Conservation (phyloP, 2,797 vertebrate species). For the Remorina albescens region DNA sequence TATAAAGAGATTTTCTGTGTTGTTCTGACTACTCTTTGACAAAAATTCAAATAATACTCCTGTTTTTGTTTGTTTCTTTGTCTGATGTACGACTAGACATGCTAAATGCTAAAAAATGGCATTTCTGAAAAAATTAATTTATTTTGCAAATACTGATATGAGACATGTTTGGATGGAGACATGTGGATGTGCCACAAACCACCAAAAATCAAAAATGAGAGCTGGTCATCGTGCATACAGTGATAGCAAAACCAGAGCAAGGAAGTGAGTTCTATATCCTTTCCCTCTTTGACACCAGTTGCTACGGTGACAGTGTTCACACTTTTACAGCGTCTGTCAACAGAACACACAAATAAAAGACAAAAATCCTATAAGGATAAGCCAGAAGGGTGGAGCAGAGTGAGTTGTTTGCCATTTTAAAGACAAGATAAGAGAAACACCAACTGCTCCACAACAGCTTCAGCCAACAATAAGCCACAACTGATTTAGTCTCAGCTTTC, state of each 20-base stretch:
- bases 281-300: slow-evolving; percentile 55
- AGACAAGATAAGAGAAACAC: slow-evolving; percentile 64
- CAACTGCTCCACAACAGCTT: slow-evolving; percentile 66
- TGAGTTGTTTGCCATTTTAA: slow-evolving; percentile 69
- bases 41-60: too few species aligned
- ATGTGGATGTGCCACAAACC: too few species aligned
- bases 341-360: slow-evolving; percentile 46
- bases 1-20: too few species aligned
- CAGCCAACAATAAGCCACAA: slow-evolving; percentile 74
- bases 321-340: slow-evolving; percentile 69
- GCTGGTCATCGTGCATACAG: slow-evolving; percentile 10
- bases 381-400: slow-evolving; percentile 5
- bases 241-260: slow-evolving; percentile 12
- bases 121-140: too few species aligned
- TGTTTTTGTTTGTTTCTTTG: too few species aligned
- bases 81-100: too few species aligned
- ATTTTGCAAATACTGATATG: too few species aligned
- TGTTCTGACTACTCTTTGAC: too few species aligned
- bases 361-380: slow-evolving; percentile 26
- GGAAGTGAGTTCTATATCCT: slow-evolving; percentile 33
- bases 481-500: slow-evolving; percentile 65
- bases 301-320: slow-evolving; percentile 71
- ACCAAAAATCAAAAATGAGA: not conserved
- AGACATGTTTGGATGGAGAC: too few species aligned
- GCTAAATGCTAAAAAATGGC: too few species aligned